Evolutionary conservation across 2,113 vertebrate species (phyloP).

Genomic region (Opisthocomus hoazin): DNA sequence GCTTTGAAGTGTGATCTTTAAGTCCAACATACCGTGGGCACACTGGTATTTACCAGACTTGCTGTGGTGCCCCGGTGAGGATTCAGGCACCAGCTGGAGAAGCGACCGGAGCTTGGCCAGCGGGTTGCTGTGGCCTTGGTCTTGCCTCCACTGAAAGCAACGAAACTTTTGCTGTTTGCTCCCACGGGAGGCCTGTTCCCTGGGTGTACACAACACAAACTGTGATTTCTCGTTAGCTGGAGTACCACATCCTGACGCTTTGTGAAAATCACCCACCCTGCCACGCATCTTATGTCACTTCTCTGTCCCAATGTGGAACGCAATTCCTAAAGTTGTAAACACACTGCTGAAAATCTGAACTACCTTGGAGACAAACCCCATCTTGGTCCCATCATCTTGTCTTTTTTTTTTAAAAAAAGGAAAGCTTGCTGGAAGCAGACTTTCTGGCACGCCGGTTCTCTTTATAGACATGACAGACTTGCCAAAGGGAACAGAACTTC

Average conservation of each 20-base stretch:
- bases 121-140: not conserved
- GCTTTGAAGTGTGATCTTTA: not conserved
- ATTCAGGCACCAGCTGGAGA: not conserved
- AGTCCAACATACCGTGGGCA: not conserved
- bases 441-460: not conserved
- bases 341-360: not conserved
- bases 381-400: not conserved
- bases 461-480: not conserved
- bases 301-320: not conserved
- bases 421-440: not conserved
- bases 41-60: not conserved
- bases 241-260: not conserved
- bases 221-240: not conserved
- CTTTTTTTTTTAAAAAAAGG: not conserved
- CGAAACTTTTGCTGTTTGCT: not conserved
- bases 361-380: fast-evolving
- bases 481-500: slow-evolving; percentile 11
- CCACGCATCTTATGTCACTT: not conserved
- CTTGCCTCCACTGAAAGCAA: not conserved
- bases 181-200: not conserved
- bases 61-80: not conserved
- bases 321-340: not conserved
- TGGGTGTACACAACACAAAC: not conserved
- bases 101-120: not conserved
- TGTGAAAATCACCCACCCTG: not conserved